Evolutionary conservation across 30 jellyfish, hydroid and myxozoan species (phyloP).

Genomic region (Aurelia aurita): DNA sequence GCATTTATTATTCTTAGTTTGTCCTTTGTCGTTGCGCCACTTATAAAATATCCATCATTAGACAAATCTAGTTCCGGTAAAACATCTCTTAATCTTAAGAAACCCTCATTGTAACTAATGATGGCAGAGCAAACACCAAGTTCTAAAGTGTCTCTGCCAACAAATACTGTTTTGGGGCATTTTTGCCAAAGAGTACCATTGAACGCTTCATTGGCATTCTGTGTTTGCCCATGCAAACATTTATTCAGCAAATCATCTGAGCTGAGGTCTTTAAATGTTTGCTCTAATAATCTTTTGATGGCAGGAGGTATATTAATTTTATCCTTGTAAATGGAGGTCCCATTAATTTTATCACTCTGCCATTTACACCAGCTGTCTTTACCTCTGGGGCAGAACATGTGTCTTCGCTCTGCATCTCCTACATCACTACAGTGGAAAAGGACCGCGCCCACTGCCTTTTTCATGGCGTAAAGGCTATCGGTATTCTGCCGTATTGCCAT

Average conservation of each 20-base stretch:
- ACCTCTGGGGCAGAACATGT: too few species aligned
- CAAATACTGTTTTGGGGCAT: background rate
- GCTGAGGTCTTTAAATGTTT: background rate
- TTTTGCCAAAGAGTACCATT: background rate
- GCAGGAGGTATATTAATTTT: background rate
- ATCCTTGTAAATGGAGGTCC: background rate
- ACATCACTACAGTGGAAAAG: too few species aligned
- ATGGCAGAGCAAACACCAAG: background rate
- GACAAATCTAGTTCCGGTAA: background rate
- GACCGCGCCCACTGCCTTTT: too few species aligned
- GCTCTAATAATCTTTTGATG: background rate
- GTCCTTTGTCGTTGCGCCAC: background rate
- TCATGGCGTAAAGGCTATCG: too few species aligned
- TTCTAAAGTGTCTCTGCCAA: background rate
- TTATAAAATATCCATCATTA: background rate
- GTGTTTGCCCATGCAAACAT: background rate
- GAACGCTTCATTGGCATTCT: background rate
- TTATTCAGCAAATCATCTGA: background rate
- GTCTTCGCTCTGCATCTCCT: too few species aligned
- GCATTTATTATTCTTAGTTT: background rate
- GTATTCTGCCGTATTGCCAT: too few species aligned
- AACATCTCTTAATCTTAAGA: background rate
- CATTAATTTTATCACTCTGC: background rate
- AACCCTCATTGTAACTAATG: conserved; percentile 1
- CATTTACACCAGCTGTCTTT: background rate